phyloP scores from a whole-genome alignment of 2,113 vertebrate genomes.

The Caretta caretta region DNA sequence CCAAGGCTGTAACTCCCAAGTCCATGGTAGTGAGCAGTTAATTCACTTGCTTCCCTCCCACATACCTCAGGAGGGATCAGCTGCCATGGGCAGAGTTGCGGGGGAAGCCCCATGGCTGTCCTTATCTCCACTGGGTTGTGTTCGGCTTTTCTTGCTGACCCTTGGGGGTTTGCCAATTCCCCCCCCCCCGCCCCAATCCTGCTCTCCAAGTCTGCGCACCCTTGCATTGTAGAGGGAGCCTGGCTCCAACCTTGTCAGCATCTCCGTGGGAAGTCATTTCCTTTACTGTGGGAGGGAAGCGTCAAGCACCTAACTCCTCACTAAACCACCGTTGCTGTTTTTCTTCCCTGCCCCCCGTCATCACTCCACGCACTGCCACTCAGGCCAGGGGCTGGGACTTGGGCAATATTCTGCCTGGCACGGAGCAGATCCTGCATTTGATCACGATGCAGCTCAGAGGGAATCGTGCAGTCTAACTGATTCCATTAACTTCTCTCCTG shows the following conservation, averaged over 20 bases:
- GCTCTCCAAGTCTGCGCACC: background rate
- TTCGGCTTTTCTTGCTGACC: background rate
- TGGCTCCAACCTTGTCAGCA: too few relatives aligned
- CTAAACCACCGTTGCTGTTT: too few relatives aligned
- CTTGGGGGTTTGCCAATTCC: background rate
- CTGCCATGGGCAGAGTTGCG: background rate
- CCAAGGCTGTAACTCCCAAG: background rate
- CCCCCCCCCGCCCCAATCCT: background rate
- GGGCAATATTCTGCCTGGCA: too few relatives aligned
- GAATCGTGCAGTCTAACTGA: too few relatives aligned
- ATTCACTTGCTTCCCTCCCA: background rate
- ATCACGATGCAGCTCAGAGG: background rate
- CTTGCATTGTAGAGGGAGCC: background rate
- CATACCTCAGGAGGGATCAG: background rate
- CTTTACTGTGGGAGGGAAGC: too few relatives aligned
- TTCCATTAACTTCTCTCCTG: too few relatives aligned
- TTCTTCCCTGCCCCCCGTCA: too few relatives aligned
- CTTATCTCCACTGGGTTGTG: background rate
- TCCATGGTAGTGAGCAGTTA: background rate
- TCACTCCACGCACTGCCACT: too few relatives aligned
- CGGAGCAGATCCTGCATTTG: background rate
- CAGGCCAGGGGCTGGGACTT: too few relatives aligned
- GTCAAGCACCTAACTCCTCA: too few relatives aligned
- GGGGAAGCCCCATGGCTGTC: background rate
- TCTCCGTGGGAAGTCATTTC: too few relatives aligned